A percentile compares a stretch with the other conserved stretches of the same genome.
Conservation (phyloP, 1,140 invertebrate species). For the Drosophila teissieri region DNA sequence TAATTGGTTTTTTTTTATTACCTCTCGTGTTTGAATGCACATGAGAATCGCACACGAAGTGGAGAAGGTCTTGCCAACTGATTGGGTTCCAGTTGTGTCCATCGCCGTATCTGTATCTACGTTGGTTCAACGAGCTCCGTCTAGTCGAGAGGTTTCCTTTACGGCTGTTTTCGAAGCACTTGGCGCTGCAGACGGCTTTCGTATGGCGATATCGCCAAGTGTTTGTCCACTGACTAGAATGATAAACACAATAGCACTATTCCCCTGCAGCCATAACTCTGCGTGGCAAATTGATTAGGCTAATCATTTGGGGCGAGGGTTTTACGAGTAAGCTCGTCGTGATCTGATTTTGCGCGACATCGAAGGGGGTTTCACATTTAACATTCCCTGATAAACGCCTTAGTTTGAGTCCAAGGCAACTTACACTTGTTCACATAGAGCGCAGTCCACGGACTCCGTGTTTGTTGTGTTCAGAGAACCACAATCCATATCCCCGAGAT, state of each 20-base stretch:
- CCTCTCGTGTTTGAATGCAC: constrained; percentile 4
- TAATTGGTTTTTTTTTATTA: constrained; percentile 8
- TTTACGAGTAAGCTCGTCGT: constrained; percentile 41
- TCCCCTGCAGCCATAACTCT: constrained; percentile 37
- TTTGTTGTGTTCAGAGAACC: background rate
- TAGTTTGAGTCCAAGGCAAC: constrained; percentile 30
- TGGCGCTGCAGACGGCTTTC: constrained; percentile 42
- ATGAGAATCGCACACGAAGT: constrained; percentile 1
- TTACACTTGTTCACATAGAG: constrained; percentile 1
- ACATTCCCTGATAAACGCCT: constrained; percentile 12
- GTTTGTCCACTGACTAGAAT: constrained; percentile 55
- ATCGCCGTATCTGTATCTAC: constrained; percentile 10
- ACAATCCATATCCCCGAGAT: background rate
- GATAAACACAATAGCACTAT: constrained; percentile 42
- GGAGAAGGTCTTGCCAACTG: constrained; percentile 17
- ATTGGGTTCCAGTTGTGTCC: constrained; percentile 28
- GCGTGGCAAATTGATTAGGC: constrained; percentile 50
- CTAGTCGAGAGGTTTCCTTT: constrained; percentile 36
- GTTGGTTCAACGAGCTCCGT: constrained; percentile 17
- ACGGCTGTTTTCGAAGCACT: constrained; percentile 69
- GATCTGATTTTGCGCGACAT: constrained; percentile 58
- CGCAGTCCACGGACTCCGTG: background rate
- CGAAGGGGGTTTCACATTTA: constrained; percentile 3
- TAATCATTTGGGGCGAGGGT: constrained; percentile 46
- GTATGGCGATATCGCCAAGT: constrained; percentile 51